These are phyloP conservation scores for Hipparchia sbordonii DNA, from an alignment of 2,888 invertebrate genomes.

Conservation along the genomic window DNA sequence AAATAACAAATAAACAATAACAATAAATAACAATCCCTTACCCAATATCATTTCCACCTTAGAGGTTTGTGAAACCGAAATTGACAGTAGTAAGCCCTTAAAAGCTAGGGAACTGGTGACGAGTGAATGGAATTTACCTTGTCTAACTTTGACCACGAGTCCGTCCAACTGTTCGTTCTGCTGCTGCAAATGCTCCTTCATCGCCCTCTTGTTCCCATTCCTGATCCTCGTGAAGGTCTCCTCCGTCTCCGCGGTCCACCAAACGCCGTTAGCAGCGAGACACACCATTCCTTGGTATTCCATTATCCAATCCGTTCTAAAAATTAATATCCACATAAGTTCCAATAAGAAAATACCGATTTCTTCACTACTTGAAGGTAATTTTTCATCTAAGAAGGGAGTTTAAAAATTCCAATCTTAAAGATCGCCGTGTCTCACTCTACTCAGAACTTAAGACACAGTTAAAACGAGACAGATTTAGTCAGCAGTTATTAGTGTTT, in stretches of 20 bases:
- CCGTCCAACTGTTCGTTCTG: slow-evolving; percentile 92
- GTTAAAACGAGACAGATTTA: too few species aligned
- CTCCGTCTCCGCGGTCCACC: slow-evolving; percentile 98
- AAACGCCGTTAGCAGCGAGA: slow-evolving; percentile 93
- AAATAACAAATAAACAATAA: not conserved
- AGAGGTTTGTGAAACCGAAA: too few species aligned
- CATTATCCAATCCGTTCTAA: slow-evolving; percentile 93
- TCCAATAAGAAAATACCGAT: too few species aligned
- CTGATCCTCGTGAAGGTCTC: slow-evolving; percentile 89
- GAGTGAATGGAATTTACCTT: slow-evolving; percentile 50
- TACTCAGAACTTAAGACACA: too few species aligned
- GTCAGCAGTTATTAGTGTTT: too few species aligned
- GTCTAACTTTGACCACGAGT: slow-evolving; percentile 88
- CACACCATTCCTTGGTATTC: slow-evolving; percentile 95
- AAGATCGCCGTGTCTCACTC: too few species aligned
- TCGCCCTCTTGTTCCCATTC: slow-evolving; percentile 91
- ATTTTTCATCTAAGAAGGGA: too few species aligned
- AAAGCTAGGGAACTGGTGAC: too few species aligned
- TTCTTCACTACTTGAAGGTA: too few species aligned
- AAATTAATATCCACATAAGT: not conserved
- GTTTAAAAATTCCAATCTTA: too few species aligned
- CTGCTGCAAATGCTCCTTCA: slow-evolving; percentile 93
- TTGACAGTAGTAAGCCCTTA: too few species aligned
- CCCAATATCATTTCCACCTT: not conserved
- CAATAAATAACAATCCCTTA: not conserved